Percentiles rank a stretch among this genome's conserved stretches.
These are phyloP conservation scores for Lumbricus terrestris DNA, from an alignment of 2,888 invertebrate genomes.

Conservation along the genomic window DNA sequence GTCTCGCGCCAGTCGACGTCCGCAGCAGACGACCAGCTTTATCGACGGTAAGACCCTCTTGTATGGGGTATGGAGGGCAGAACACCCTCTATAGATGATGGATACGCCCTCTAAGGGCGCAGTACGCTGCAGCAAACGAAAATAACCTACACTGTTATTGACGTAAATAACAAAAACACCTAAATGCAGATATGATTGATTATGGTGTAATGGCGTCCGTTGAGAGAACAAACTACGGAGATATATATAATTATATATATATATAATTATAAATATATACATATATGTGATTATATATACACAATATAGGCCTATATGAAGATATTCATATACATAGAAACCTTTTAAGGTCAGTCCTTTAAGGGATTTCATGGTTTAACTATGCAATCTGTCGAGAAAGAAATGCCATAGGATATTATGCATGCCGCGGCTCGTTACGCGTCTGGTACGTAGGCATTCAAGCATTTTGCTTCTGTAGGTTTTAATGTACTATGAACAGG, in stretches of 20 bases:
- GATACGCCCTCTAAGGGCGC: background rate
- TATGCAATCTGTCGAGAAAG: background rate
- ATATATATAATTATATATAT: too few relatives aligned
- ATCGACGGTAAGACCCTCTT: slow-evolving; percentile 14
- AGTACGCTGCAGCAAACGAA: too few relatives aligned
- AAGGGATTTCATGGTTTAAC: too few relatives aligned
- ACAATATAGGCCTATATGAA: accelerated
- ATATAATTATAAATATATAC: too few relatives aligned
- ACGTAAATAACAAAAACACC: slow-evolving; percentile 3
- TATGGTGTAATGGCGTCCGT: background rate
- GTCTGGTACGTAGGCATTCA: background rate
- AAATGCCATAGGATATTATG: background rate
- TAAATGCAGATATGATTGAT: background rate
- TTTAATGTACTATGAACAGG: too few relatives aligned
- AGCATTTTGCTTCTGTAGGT: too few relatives aligned
- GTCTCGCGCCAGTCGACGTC: background rate
- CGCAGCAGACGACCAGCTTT: slow-evolving; percentile 9
- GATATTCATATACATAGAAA: too few relatives aligned
- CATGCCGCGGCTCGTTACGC: too few relatives aligned
- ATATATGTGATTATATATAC: too few relatives aligned
- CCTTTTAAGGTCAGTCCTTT: background rate
- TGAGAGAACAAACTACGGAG: background rate
- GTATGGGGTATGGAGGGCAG: background rate
- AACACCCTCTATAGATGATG: slow-evolving; percentile 3
- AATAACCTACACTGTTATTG: slow-evolving; percentile 3